Evolutionary conservation across 2,113 vertebrate genomes (phyloP).

Genomic region (Proterorhinus semilunaris): DNA sequence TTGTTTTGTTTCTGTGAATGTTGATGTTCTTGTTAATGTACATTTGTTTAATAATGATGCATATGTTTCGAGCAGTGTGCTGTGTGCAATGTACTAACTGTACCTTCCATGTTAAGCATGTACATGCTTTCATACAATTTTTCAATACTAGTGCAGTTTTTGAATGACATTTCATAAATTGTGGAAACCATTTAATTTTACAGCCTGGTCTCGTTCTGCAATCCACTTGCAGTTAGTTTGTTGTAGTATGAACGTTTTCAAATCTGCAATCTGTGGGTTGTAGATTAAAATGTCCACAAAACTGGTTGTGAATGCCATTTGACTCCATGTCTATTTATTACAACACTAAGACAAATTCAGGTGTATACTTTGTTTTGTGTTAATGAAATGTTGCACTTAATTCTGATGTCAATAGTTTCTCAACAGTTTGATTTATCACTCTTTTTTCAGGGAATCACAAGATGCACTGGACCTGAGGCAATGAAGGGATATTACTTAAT

Average conservation of each 20-base stretch:
- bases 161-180: not conserved
- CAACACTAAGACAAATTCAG: slow-evolving; percentile 20
- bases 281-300: slow-evolving; percentile 36
- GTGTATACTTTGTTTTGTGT: slow-evolving; percentile 9
- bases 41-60: slow-evolving; percentile 6
- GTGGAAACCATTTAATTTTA: slow-evolving; percentile 41
- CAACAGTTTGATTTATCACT: slow-evolving; percentile 28
- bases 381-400: not conserved
- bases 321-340: slow-evolving; percentile 1
- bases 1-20: not conserved
- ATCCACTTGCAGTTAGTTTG: not conserved
- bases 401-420: slow-evolving; percentile 15
- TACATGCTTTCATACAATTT: slow-evolving; percentile 16
- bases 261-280: slow-evolving; percentile 23
- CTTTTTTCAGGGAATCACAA: slow-evolving; percentile 68
- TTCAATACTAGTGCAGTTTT: slow-evolving; percentile 9
- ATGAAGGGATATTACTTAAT: slow-evolving; percentile 66
- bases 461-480: slow-evolving; percentile 69
- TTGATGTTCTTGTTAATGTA: slow-evolving; percentile 6
- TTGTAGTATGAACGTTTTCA: slow-evolving; percentile 16
- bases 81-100: slow-evolving; percentile 17
- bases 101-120: too few species aligned
- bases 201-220: slow-evolving; percentile 16
- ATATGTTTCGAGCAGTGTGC: slow-evolving; percentile 3
- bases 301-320: slow-evolving; percentile 24